Base-by-base conservation (phyloP, 2,797 vertebrate genomes). In the Coranthus polyacanthus region DNA sequence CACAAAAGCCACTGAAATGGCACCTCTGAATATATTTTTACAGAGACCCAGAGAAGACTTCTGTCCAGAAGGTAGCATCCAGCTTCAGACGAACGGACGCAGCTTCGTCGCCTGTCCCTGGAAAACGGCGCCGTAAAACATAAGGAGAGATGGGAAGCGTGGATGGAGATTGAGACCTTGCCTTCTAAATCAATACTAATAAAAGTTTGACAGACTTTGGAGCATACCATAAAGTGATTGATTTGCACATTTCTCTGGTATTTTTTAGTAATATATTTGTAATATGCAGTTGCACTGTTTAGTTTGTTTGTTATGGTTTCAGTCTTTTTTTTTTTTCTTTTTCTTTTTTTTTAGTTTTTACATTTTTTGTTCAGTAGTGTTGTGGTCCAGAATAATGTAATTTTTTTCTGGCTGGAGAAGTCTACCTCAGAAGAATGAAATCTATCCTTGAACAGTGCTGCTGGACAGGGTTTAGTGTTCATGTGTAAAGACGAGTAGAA, bases 41-140 rank as follows among this genome's bases (percentile, higher is more conserved):
- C 63, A 93, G 92, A 67, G 62, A 58, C 4, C 0, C 17, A 0
- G 68, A 59, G 34, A 75, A 11, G 10, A 54, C 36, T 15, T 12
- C 73, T 0, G 72, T 5, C 49, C 68, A 42, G 18, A 90, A 78
- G 56, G 59, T 59, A 70, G 20, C 49, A 0, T 53, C 58, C 42
- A 64, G 65, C 71, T 61, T 46, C 21, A 61, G 69, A 74, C 68
- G 46, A 34, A 46, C 56, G 0, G 11, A 50, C 1, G 29, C 15
- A 2, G 24, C 64, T 37, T 44, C 63, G 0, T 55, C 63, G 0
- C n/a, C 66, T 0, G 12, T 37, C 21, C 9, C 3, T 0, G 79
- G 83, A 42, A 92, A 92, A 63, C 78, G 88, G 3, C 53, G 11
- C 0, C 78, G 82, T 24, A 90, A 88, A 72, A 77, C 36, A 0